phyloP scores from a whole-genome alignment of 2,113 vertebrate species.

The Oncorhynchus masou region DNA sequence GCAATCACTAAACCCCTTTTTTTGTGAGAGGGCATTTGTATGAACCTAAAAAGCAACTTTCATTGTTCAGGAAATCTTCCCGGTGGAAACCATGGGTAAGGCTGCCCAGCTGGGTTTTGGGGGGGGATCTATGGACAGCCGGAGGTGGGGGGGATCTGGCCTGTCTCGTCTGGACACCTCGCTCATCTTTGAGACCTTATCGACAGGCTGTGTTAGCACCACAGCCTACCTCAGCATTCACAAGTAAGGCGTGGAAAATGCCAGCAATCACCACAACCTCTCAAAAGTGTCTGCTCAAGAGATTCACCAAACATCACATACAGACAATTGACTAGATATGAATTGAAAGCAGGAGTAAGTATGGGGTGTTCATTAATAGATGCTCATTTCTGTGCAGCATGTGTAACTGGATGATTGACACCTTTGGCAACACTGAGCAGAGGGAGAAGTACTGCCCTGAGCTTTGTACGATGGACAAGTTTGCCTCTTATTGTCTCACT shows the following conservation, averaged over 20 bases:
- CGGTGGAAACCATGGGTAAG: conserved; percentile 84
- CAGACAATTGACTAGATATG: no score
- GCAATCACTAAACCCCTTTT: no score
- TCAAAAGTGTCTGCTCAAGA: no score
- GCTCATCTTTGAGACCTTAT: conserved; percentile 93
- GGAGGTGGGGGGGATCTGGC: conserved; percentile 90
- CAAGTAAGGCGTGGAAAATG: conserved; percentile 78
- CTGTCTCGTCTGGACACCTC: conserved; percentile 90
- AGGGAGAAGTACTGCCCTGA: conserved; percentile 90
- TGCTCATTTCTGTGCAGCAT: conserved; percentile 75
- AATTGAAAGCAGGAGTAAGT: no score
- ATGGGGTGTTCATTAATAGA: background rate
- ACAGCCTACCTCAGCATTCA: conserved; percentile 98
- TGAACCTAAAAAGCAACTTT: background rate
- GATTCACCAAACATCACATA: no score
- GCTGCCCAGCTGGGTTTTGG: conserved; percentile 92
- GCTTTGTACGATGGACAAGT: conserved; percentile 90
- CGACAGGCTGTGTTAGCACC: conserved; percentile 94
- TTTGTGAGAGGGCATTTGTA: background rate
- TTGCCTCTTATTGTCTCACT: conserved; percentile 95
- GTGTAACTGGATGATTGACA: conserved; percentile 97
- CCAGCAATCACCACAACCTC: background rate
- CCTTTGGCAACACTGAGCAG: conserved; percentile 86
- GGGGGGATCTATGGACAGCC: conserved; percentile 85
- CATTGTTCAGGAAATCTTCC: conserved; percentile 85